phyloP scores from a whole-genome alignment of 2,797 vertebrate genomes.

The Lindbergichthys nudifrons region DNA sequence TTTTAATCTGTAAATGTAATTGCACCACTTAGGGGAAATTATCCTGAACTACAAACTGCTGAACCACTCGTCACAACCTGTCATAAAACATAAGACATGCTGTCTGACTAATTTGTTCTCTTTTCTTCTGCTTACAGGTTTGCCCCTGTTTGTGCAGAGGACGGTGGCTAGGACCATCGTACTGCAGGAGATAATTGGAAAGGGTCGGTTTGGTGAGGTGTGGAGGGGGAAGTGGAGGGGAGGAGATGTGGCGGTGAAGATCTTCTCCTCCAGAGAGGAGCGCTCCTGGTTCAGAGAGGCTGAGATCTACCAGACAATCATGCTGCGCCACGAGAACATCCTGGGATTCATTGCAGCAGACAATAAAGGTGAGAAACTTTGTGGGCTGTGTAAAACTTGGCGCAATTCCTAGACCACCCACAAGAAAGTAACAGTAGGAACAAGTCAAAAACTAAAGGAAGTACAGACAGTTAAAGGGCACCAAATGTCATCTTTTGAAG shows the following conservation, averaged over 20 bases:
- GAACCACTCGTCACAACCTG: neutral
- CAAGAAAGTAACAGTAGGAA: neutral
- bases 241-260: conserved; percentile 97
- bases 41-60: conserved; percentile 10
- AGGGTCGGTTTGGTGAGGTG: conserved; percentile 97
- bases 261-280: conserved; percentile 98
- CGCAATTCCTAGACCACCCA: neutral
- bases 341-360: conserved; percentile 97
- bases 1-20: conserved; percentile 3
- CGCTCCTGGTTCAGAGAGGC: conserved; percentile 99
- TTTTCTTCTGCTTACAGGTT: conserved; percentile 79
- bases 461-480: neutral
- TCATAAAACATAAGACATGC: no score
- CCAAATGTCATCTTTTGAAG: neutral
- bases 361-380: conserved; percentile 90
- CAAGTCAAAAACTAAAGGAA: neutral
- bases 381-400: neutral
- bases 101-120: neutral
- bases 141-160: conserved; percentile 96
- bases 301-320: conserved; percentile 98
- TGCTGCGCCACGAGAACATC: conserved; percentile 98
- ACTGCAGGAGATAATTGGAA: conserved; percentile 98
- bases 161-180: conserved; percentile 97
- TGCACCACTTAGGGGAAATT: neutral
- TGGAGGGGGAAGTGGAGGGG: conserved; percentile 98